phyloP scores from a whole-genome alignment of 2,113 vertebrate genomes.

The Cyprinodon variegatus region DNA sequence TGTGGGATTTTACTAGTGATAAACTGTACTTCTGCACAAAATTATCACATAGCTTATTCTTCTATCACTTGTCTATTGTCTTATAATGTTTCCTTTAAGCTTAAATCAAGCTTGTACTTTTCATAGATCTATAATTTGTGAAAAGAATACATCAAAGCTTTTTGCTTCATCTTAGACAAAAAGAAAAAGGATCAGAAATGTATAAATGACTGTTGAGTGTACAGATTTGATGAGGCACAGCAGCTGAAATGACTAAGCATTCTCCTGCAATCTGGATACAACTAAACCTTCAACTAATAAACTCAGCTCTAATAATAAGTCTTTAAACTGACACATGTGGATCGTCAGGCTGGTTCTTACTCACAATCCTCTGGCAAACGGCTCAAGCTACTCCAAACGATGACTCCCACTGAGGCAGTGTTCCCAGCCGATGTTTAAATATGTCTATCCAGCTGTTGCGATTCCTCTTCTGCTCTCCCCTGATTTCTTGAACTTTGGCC shows the following conservation, averaged over 20 bases:
- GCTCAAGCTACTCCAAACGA: conserved; percentile 1
- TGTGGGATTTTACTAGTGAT: neutral
- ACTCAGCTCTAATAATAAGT: neutral
- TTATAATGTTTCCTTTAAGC: neutral
- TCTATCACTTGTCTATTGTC: neutral
- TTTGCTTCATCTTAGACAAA: neutral
- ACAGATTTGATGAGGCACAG: neutral
- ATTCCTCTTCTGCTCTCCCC: conserved; percentile 16
- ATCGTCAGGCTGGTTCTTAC: conserved; percentile 30
- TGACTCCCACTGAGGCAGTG: conserved; percentile 9
- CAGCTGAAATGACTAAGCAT: neutral
- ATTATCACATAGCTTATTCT: neutral
- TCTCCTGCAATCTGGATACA: neutral
- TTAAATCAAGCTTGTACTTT: neutral
- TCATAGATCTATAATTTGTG: neutral
- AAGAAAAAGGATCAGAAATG: neutral
- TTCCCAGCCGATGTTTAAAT: conserved; percentile 9
- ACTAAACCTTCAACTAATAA: neutral
- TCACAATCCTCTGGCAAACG: conserved; percentile 39
- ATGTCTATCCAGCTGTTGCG: conserved; percentile 15
- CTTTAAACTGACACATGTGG: neutral
- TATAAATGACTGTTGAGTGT: neutral
- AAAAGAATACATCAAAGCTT: neutral
- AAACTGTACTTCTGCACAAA: neutral
- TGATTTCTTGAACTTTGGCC: conserved; percentile 65